Percentiles rank a stretch among this genome's conserved stretches.
Conservation (phyloP, 2,113 vertebrate genomes). For the Gallinago media region DNA sequence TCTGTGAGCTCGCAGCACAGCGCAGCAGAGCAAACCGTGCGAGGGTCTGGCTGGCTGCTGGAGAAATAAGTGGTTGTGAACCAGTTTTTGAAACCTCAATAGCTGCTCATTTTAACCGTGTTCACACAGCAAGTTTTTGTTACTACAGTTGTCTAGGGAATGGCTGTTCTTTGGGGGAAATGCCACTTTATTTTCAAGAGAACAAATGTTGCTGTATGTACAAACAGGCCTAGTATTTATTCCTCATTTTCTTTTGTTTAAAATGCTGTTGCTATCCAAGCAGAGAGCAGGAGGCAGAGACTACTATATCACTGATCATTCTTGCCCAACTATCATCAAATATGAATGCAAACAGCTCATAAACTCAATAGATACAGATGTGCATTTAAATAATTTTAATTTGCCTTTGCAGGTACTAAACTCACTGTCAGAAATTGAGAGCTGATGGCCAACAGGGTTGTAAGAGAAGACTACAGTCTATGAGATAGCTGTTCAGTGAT, state of each 20-base stretch:
- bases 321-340: not conserved
- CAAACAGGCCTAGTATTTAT: not conserved
- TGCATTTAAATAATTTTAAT: slow-evolving; percentile 6
- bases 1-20: not conserved
- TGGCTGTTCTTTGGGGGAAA: not conserved
- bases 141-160: not conserved
- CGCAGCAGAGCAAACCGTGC: not conserved
- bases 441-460: not conserved
- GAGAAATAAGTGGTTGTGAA: not conserved
- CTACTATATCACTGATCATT: not conserved
- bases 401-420: not conserved
- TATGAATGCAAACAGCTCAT: not conserved
- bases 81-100: not conserved
- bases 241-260: not conserved
- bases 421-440: not conserved
- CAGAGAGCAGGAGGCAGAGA: not conserved
- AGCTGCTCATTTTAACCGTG: not conserved
- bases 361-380: not conserved
- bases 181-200: not conserved
- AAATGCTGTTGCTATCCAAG: not conserved
- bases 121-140: not conserved
- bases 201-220: not conserved
- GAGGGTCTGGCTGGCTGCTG: not conserved
- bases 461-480: not conserved
- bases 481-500: not conserved